Percentiles rank a stretch among this genome's conserved stretches.
Conservation (phyloP, 2,888 invertebrate species). For the Bhutanitis thaidina region DNA sequence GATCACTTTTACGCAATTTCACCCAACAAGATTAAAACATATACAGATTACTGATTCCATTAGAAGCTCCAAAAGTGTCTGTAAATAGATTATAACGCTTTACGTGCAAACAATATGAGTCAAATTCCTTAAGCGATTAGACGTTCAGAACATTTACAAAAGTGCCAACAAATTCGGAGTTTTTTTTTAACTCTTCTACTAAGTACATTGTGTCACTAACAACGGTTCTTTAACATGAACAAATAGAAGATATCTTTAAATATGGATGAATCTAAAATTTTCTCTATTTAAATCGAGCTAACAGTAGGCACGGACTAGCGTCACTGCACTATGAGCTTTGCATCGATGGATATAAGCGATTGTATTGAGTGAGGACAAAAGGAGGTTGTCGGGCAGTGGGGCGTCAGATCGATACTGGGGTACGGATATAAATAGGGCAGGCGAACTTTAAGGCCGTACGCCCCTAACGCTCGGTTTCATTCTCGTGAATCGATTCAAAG, state of each 20-base stretch:
- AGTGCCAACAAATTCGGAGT: background rate
- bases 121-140: background rate
- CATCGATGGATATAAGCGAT: slow-evolving; percentile 37
- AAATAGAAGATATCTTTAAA: slow-evolving; percentile 28
- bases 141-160: background rate
- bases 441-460: slow-evolving; percentile 48
- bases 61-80: slow-evolving; percentile 10
- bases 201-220: slow-evolving; percentile 26
- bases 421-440: slow-evolving; percentile 73
- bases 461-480: slow-evolving; percentile 61
- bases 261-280: slow-evolving; percentile 46
- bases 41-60: slow-evolving; percentile 11
- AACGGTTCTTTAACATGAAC: slow-evolving; percentile 17
- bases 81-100: slow-evolving; percentile 13
- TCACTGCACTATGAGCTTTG: slow-evolving; percentile 45
- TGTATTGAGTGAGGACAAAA: slow-evolving; percentile 43
- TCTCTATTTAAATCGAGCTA: slow-evolving; percentile 43
- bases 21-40: slow-evolving; percentile 10
- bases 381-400: slow-evolving; percentile 71
- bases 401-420: slow-evolving; percentile 70
- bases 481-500: slow-evolving; percentile 50
- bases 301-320: slow-evolving; percentile 25
- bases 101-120: background rate
- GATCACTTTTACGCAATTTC: too few relatives aligned
- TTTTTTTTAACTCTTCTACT: slow-evolving; percentile 1